Evolutionary conservation across 2,113 vertebrate genomes (phyloP).

Genomic region (Tragelaphus scriptus): DNA sequence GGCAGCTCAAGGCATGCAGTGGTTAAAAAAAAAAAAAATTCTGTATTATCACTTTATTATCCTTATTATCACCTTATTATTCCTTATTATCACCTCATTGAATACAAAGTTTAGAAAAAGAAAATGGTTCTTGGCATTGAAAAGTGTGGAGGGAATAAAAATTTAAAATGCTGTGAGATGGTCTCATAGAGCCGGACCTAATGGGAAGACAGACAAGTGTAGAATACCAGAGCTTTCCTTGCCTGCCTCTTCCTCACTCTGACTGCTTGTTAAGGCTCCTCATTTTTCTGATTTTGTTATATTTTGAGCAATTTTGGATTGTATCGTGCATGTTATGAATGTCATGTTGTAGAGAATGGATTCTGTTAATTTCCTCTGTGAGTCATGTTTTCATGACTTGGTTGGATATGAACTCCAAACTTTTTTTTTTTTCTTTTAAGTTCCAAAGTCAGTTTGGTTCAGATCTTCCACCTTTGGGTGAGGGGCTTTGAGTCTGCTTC

Average conservation of each 20-base stretch:
- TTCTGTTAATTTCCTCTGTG: slow-evolving; percentile 3
- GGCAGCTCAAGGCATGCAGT: neutral
- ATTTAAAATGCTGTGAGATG: neutral
- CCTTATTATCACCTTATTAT: neutral
- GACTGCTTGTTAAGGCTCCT: neutral
- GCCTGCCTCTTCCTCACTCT: neutral
- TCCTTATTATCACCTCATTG: neutral
- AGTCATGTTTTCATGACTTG: neutral
- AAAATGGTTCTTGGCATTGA: neutral
- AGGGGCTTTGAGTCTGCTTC: neutral
- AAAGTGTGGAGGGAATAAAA: neutral
- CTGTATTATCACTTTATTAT: neutral
- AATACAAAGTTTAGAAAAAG: neutral
- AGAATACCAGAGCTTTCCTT: neutral
- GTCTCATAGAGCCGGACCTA: neutral
- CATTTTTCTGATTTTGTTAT: neutral
- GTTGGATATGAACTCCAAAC: neutral
- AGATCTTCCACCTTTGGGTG: neutral
- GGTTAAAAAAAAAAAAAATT: neutral
- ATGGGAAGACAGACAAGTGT: neutral
- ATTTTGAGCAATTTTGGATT: slow-evolving; percentile 4
- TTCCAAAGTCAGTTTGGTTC: neutral
- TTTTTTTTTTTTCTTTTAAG: neutral
- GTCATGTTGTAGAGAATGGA: neutral
- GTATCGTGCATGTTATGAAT: neutral